Conservation (phyloP, 2,888 invertebrate genomes). For the Galeruca laticollis region DNA sequence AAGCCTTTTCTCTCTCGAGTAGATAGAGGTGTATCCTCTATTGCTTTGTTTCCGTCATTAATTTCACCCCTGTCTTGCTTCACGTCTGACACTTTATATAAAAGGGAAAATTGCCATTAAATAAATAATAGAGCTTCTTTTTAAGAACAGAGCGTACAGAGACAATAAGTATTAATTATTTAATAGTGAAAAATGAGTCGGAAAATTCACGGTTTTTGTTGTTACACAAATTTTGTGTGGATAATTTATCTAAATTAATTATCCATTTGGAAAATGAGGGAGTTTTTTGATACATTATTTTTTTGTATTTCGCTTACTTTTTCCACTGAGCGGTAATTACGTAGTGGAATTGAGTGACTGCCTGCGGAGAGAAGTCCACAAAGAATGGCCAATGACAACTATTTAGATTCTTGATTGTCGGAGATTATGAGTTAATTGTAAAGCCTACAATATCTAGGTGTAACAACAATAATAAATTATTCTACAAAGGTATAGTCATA, state of each 20-base stretch:
- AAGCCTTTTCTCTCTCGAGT: background rate
- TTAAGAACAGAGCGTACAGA: slow-evolving; percentile 13
- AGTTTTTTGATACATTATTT: background rate
- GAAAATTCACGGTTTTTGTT: slow-evolving; percentile 1
- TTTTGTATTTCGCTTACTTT: background rate
- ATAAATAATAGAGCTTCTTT: slow-evolving; percentile 27
- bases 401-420: too few relatives aligned
- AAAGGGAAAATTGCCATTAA: slow-evolving; percentile 22
- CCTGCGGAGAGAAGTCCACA: too few relatives aligned
- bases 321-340: background rate
- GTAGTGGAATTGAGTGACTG: background rate
- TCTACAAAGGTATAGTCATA: too few relatives aligned
- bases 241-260: slow-evolving; percentile 12
- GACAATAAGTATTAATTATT: slow-evolving; percentile 23
- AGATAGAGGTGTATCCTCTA: background rate
- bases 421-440: too few relatives aligned
- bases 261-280: background rate
- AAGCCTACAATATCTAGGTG: too few relatives aligned
- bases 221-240: background rate
- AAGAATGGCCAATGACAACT: too few relatives aligned
- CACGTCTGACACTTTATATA: slow-evolving; percentile 17
- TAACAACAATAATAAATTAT: too few relatives aligned
- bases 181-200: slow-evolving; percentile 20
- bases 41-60: slow-evolving; percentile 15
- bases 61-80: slow-evolving; percentile 13